phyloP scores from a whole-genome alignment of 2,113 vertebrate genomes.

The Saguinus midas region DNA sequence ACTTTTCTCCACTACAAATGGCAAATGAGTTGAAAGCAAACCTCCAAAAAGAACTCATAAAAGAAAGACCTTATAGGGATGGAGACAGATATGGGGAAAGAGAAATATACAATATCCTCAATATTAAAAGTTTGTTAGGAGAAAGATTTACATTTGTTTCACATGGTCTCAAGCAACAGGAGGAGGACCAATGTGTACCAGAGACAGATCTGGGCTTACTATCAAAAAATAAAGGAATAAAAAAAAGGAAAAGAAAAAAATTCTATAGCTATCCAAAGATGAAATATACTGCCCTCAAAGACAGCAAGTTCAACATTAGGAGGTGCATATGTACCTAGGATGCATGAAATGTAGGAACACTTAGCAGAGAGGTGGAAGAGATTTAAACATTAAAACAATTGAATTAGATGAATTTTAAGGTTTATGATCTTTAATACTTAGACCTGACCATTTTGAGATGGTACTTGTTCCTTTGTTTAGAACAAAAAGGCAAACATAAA shows the following conservation, averaged over 20 bases:
- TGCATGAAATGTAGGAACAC: neutral
- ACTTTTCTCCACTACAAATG: neutral
- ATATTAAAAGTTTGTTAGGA: constrained; percentile 17
- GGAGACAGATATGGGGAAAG: neutral
- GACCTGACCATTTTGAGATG: neutral
- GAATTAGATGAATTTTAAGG: neutral
- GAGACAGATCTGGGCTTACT: neutral
- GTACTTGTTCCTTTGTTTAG: neutral
- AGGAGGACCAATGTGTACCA: neutral
- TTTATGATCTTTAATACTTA: neutral
- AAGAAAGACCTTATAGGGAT: neutral
- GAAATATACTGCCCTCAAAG: neutral
- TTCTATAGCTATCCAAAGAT: neutral
- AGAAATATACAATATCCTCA: neutral
- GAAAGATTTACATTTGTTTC: constrained; percentile 33
- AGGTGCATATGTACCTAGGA: neutral
- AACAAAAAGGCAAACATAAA: neutral
- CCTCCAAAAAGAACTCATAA: neutral
- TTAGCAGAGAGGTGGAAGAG: neutral
- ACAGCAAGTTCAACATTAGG: neutral
- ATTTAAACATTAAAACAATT: neutral
- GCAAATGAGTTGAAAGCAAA: constrained; percentile 22
- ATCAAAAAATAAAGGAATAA: constrained; percentile 13
- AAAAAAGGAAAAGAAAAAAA: neutral
- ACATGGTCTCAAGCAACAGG: neutral